These are phyloP conservation scores for Proteles cristata DNA, from an alignment of 2,113 vertebrate genomes.

Conservation along the genomic window DNA sequence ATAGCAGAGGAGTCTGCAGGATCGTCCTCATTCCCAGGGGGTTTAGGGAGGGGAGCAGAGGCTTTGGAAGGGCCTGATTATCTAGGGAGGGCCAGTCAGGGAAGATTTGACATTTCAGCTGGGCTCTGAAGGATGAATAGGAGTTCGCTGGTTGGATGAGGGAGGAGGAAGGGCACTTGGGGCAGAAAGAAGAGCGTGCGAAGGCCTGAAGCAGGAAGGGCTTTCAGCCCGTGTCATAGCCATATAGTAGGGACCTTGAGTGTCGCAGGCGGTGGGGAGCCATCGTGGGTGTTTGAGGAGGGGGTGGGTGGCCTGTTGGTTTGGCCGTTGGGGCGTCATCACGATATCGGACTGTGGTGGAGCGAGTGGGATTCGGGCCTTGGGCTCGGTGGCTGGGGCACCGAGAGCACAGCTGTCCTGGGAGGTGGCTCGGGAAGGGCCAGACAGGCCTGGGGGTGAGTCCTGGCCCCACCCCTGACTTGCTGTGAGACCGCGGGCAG, in stretches of 20 bases:
- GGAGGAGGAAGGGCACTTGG: background rate
- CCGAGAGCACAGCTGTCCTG: background rate
- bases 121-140: background rate
- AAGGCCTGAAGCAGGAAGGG: background rate
- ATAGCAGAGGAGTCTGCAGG: background rate
- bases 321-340: background rate
- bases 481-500: background rate
- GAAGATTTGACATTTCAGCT: background rate
- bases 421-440: background rate
- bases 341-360: accelerated
- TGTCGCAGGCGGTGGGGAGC: background rate
- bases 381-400: background rate
- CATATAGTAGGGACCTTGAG: no score
- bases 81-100: background rate
- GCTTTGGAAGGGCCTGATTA: background rate
- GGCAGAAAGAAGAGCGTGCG: background rate
- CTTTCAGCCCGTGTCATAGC: background rate
- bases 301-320: accelerated
- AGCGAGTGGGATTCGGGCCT: background rate
- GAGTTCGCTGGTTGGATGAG: background rate
- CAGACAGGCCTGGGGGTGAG: background rate
- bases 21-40: background rate
- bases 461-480: background rate
- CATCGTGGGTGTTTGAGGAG: background rate
- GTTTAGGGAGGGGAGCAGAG: background rate